Evolutionary conservation across 2,888 invertebrate species (phyloP), one percentile per base, ranked within the genome.

Genomic region (Rhyacophila evoluta): DNA sequence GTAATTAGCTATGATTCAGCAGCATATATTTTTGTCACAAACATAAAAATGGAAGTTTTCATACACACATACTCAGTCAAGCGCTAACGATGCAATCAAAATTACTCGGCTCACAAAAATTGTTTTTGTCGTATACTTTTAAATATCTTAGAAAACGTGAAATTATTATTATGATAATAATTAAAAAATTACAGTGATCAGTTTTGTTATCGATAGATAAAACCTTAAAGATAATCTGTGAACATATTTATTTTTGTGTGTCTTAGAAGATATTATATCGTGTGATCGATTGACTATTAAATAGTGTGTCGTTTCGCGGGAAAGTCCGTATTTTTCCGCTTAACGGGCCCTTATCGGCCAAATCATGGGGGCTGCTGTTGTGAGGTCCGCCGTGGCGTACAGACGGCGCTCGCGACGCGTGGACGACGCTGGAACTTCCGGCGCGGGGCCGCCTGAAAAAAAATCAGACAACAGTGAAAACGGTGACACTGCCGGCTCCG

Each of bases 291-390:
- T 15, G 68, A 15, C 12, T 2, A 19, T 29, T 28, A 10, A 15
- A 12, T 69, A 28, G 15, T 28, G 69, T 69, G 2, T 55, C 19
- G 55, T 39, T 55, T 25, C 10, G 55, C 10, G 55, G 55, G 55
- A 55, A 41, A 55, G 19, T 55, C 55, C 19, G 8, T 19, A 19
- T 55, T 55, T 10, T 55, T 55, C 19, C 19, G 55, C 19, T 55
- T n/a, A 33, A 4, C 28, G n/a, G 28, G 69, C 12, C 28, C 29
- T 69, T 69, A 69, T 69, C 72, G n/a, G 19, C 19, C 28, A 19
- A 19, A 19, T 25, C 55, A 82, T 82, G 82, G 80, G 72, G 10
- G 80, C 82, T 11, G 82, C 82, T 1, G 78, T 82, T n/a, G 80
- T 82, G 28, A 41, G 82, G 8, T 81, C 80, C 8, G 75, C 78